Base-by-base conservation (phyloP, 2,797 vertebrate genomes). In the Hypotaenidia philippensis region DNA sequence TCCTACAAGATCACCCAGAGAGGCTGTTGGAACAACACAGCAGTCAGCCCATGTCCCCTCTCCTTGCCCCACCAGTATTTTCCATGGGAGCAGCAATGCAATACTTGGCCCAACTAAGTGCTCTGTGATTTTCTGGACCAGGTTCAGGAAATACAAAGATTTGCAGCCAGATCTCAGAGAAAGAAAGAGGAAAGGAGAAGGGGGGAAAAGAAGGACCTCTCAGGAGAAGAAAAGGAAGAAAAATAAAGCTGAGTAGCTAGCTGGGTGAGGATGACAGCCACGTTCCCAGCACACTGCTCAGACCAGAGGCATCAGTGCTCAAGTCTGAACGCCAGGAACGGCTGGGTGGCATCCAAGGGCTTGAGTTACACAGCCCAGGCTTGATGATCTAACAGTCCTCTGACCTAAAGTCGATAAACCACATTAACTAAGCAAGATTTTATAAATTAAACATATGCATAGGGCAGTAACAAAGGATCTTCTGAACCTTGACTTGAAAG, bases 81-180 rank as follows among this genome's bases (percentile, higher is more conserved):
- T 3, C 78, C 38, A 57, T 0, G 0, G 9, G 18, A 76, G 50
- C 34, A 75, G 65, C 0, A 0, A 80, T 2, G 9, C 12, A 19
- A 41, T 3, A 6, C 65, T 85, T 34, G 70, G 21, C 60, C 22
- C 29, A 56, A 50, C 15, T 4, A 49, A 25, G 11, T 3, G 5
- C 22, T 75, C 34, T 47, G 4, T 0, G 5, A 20, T 53, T 76
- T 86, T 29, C 64, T 80, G 47, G 34, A 80, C 16, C 27, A 38
- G 34, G 29, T 53, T 50, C 45, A 78, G 53, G 13, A 79, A 61
- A 50, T 19, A 45, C 44, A 74, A 41, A 53, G 29, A n/a, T 83
- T 17, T 81, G 61, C 32, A 36, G 72, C 3, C 52, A 69, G 17
- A 53, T 13, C 44, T 72, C 31, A 38, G 31, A 38, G 31, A 60